These are phyloP conservation scores for Hippocampus barbouri DNA, from an alignment of 2,113 vertebrate genomes.

Conservation along the genomic window DNA sequence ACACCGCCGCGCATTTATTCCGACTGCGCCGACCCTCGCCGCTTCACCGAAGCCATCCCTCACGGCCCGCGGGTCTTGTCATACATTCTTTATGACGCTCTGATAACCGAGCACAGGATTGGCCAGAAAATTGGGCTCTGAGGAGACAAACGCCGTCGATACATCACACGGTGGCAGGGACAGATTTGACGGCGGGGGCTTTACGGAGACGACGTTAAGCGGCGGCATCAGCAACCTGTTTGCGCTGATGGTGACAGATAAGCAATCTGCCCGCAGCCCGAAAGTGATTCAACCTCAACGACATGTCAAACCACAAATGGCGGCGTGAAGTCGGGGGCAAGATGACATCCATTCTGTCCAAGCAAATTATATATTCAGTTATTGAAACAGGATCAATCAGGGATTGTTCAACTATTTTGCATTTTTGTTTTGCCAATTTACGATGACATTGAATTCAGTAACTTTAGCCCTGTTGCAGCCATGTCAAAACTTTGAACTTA, in stretches of 20 bases:
- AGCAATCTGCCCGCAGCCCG: constrained; percentile 63
- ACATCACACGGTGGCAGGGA: constrained; percentile 59
- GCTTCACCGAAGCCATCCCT: constrained; percentile 45
- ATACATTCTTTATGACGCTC: constrained; percentile 66
- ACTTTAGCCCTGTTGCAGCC: too few relatives aligned
- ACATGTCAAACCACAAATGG: constrained; percentile 54
- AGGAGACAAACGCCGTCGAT: constrained; percentile 54
- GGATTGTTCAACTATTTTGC: neutral
- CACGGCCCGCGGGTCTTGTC: constrained; percentile 55
- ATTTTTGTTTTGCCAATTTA: too few relatives aligned
- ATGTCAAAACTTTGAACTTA: too few relatives aligned
- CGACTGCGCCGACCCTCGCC: constrained; percentile 35
- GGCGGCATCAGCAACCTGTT: constrained; percentile 70
- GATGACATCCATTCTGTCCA: constrained; percentile 37
- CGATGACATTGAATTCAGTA: too few relatives aligned
- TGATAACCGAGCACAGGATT: constrained; percentile 41
- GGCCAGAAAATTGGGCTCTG: constrained; percentile 47
- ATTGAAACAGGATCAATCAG: neutral
- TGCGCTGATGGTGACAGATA: constrained; percentile 61
- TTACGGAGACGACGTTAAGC: constrained; percentile 60
- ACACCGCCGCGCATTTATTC: constrained; percentile 41
- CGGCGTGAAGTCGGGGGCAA: constrained; percentile 28
- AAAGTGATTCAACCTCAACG: constrained; percentile 51
- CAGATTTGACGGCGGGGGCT: constrained; percentile 60
- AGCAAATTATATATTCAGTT: neutral